Base-by-base conservation (phyloP, 2,113 vertebrate species). In the Solenodon paradoxus region DNA sequence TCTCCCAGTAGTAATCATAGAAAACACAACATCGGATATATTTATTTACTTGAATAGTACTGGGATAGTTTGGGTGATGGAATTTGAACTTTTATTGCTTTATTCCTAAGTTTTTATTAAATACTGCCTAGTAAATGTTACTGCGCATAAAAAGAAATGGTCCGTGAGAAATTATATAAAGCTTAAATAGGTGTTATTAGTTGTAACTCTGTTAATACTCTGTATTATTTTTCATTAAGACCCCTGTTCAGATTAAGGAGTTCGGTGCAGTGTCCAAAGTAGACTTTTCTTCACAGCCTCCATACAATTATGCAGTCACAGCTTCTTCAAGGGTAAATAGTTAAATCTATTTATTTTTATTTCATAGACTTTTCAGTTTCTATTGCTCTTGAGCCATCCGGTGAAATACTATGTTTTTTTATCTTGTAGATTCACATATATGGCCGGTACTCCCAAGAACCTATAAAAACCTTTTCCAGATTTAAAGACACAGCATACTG, bases 221-320 rank as follows among this genome's bases (percentile, higher is more conserved):
- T 81, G 8, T 75, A 0, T 82, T 32, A 0, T 66, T 45, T 61
- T 95, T 93, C 38, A 64, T 98, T 92, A 38, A 99, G 99, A 98
- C 99, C 38, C 99, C 99, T 30, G 98, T 99, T 91, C 99, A 99
- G 97, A 99, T 99, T 89, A 99, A 99, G 98, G 99, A 99, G 55
- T 99, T 99, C 93, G 99, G 99, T 74, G 99, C 99, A 0, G 72
- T 99, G 78, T 99, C 98, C 80, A 99, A 98, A 97, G 98, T 99
- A 7, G 98, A 99, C 96, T 99, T 99, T 97, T 99, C 99, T 79
- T 98, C 98, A 0, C 95, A 98, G 87, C 96, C 98, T 32, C 99
- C 99, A 0, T 97, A 99, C 94, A 99, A 99, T 97, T 99, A 99
- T 83, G 99, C 99, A 3, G 99, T 99, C 75, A 99, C 99, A 22